Evolutionary conservation across 2,797 vertebrate species (phyloP).

Genomic region (Cynopterus sphinx): DNA sequence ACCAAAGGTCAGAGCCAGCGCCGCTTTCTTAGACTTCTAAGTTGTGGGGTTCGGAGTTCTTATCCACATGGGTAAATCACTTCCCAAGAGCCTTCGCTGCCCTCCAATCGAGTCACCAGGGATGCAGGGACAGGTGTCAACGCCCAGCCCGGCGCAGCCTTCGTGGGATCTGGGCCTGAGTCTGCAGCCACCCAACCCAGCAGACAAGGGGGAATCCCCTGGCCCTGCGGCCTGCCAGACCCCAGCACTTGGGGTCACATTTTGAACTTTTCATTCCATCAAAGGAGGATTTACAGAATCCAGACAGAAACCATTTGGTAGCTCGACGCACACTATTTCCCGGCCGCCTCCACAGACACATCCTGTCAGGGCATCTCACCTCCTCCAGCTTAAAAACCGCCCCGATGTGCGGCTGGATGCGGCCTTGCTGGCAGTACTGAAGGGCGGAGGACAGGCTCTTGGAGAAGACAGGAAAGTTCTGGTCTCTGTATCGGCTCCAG

Average conservation of each 20-base stretch:
- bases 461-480: slow-evolving; percentile 59
- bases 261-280: not conserved
- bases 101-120: not conserved
- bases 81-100: not conserved
- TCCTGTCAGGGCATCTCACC: slow-evolving; percentile 6
- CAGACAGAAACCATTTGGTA: not conserved
- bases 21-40: not conserved
- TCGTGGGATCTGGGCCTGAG: not conserved
- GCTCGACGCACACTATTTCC: not conserved
- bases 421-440: slow-evolving; percentile 68
- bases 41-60: slow-evolving; percentile 51
- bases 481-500: slow-evolving; percentile 8
- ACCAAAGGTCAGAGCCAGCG: slow-evolving; percentile 56
- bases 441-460: slow-evolving; percentile 58
- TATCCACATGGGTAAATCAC: slow-evolving; percentile 27
- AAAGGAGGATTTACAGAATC: not conserved
- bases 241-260: not conserved
- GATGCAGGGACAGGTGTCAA: not conserved
- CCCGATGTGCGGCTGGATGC: slow-evolving; percentile 17
- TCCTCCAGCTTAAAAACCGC: slow-evolving; percentile 69
- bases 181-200: not conserved
- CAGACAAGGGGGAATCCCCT: not conserved
- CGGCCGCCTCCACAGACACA: not conserved
- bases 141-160: not conserved
- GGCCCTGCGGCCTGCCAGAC: not conserved